A percentile compares a stretch with the other conserved stretches of the same genome.
These are phyloP conservation scores for Numenius phaeopus DNA, from an alignment of 2,797 vertebrate species.

Conservation along the genomic window DNA sequence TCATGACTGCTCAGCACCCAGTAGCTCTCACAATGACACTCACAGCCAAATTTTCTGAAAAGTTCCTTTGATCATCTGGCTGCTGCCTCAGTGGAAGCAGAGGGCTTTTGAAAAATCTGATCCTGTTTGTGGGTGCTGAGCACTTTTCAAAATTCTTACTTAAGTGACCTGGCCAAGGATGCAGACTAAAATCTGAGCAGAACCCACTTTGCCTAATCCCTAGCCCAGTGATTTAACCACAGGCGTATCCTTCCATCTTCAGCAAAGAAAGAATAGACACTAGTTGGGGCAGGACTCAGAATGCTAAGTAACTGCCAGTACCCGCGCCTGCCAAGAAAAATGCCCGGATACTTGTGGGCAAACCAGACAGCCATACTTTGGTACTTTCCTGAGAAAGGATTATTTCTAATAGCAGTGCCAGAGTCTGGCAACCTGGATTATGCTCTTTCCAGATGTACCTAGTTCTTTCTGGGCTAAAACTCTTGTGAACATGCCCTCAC, in stretches of 20 bases:
- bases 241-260: conserved; percentile 53
- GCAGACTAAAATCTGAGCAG: conserved; percentile 52
- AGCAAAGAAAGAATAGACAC: conserved; percentile 35
- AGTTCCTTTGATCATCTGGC: conserved; percentile 36
- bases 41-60: background rate
- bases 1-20: conserved; percentile 8
- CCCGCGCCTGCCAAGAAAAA: conserved; percentile 44
- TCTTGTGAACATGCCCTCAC: conserved; percentile 35
- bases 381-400: conserved; percentile 44
- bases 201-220: conserved; percentile 38
- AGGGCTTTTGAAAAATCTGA: conserved; percentile 42
- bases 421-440: conserved; percentile 43
- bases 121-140: conserved; percentile 24
- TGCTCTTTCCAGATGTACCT: conserved; percentile 59
- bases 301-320: conserved; percentile 9
- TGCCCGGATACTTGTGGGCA: conserved; percentile 39
- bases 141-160: conserved; percentile 53
- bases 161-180: conserved; percentile 56
- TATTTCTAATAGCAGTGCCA: conserved; percentile 28
- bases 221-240: conserved; percentile 53
- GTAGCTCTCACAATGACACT: background rate
- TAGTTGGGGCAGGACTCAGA: conserved; percentile 30
- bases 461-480: conserved; percentile 42
- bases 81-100: background rate
- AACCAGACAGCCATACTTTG: conserved; percentile 52